Base-by-base conservation (phyloP, 1,140 invertebrate genomes). In the Rhagoletis pomonella region DNA sequence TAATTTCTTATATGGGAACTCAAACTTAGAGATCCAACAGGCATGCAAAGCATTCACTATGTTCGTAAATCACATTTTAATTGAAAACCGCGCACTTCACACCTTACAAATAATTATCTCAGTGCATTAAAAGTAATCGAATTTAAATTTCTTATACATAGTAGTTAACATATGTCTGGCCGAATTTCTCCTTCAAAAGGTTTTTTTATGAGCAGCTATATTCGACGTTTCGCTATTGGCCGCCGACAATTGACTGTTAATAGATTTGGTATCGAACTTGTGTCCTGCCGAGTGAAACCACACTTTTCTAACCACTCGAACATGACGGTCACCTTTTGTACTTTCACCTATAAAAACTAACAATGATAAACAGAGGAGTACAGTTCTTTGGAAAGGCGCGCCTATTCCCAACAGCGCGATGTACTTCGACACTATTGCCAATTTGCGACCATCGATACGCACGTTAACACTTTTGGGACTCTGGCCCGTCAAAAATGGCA, bases 1-100 rank as follows among this genome's bases (percentile, higher is more conserved):
- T 29, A 29, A 29, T 29, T 29, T 29, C 29, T 29, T 29, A 29
- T 29, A 29, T 29, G 29, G 29, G 29, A 29, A 29, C 29, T 29
- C 29, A 29, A 29, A 29, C 29, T 29, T 29, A 29, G 29, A 29
- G 29, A 29, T 29, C 29, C 29, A 29, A 29, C 29, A 29, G 29
- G 1, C 29, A 29, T 29, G 62, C 62, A 29, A 19, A 64, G 17
- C n/a, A 19, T 55, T 55, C 50, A 10, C 2, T 55, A 55, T 55
- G 50, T 55, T 55, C 10, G 10, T 67, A 67, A 29, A 67, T 67
- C 10, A 10, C 64, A 67, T 67, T 67, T 67, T 67, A 67, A 67
- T 67, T 67, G 64, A 42, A 42, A 42, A 42, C 39, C 2, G 3
- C 19, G 3, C 62, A 39, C 50, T 10, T 55, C 5, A 55, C 5